These are phyloP conservation scores for Eurytoma adleriae DNA, from an alignment of 2,888 invertebrate genomes.

Conservation along the genomic window DNA sequence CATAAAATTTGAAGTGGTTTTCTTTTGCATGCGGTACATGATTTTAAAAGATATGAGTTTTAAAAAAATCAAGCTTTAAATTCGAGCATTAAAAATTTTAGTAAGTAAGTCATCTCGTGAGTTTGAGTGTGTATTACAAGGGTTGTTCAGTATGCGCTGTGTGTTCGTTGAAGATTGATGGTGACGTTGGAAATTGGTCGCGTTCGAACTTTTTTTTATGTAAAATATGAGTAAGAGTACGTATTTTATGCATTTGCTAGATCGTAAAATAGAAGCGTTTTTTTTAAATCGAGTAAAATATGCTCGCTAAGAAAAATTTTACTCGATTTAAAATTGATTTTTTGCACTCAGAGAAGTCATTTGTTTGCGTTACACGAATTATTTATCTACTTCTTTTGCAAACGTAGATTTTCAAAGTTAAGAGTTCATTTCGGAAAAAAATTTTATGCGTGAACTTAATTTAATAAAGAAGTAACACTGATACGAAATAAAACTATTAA, in stretches of 20 bases:
- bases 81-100: not conserved
- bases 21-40: conserved; percentile 28
- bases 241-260: conserved; percentile 17
- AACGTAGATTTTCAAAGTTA: too few relatives aligned
- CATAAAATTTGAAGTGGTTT: conserved; percentile 5
- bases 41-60: conserved; percentile 10
- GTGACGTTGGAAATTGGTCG: conserved; percentile 14
- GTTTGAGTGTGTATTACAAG: too few relatives aligned
- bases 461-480: too few relatives aligned
- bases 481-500: too few relatives aligned
- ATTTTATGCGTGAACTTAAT: too few relatives aligned
- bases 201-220: conserved; percentile 1
- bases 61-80: not conserved
- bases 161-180: not conserved
- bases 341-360: conserved; percentile 3
- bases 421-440: too few relatives aligned
- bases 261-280: not conserved
- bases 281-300: not conserved
- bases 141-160: too few relatives aligned
- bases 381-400: too few relatives aligned
- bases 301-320: not conserved
- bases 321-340: not conserved
- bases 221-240: conserved; percentile 7
- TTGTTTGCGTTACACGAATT: too few relatives aligned
- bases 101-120: too few relatives aligned